Percentiles rank a stretch among this genome's conserved stretches.
These are phyloP conservation scores for Cataglyphis livida DNA, from an alignment of 2,888 invertebrate species.

Conservation along the genomic window DNA sequence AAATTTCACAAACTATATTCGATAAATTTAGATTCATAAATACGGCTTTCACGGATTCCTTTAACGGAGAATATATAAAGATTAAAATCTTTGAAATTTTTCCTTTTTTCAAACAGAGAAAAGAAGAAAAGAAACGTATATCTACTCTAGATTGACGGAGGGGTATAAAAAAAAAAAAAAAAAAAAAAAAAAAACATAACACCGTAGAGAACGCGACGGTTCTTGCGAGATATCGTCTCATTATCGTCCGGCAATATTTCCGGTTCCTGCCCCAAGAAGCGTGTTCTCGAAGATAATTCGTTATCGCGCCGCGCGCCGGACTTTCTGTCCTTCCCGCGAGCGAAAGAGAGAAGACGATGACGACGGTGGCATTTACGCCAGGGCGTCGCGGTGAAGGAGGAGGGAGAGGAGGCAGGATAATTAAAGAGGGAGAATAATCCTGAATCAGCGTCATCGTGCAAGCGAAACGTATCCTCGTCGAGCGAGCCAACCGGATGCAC, in stretches of 20 bases:
- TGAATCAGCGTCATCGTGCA: slow-evolving; percentile 76
- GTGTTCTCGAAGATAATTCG: slow-evolving; percentile 81
- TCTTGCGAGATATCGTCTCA: slow-evolving; percentile 78
- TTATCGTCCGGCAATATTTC: slow-evolving; percentile 81
- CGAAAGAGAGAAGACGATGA: slow-evolving; percentile 74
- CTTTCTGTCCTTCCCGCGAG: slow-evolving; percentile 66
- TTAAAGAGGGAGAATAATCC: slow-evolving; percentile 74
- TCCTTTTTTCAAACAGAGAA: background rate
- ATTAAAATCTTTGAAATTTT: background rate
- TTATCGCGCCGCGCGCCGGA: slow-evolving; percentile 75
- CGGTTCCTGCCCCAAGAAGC: slow-evolving; percentile 84
- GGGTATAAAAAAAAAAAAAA: slow-evolving; percentile 35
- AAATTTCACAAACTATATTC: background rate
- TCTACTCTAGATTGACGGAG: slow-evolving; percentile 25
- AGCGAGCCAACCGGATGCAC: slow-evolving; percentile 72
- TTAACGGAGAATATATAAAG: background rate
- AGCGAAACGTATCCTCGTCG: slow-evolving; percentile 68
- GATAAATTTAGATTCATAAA: background rate
- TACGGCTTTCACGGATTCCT: background rate
- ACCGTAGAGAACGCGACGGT: slow-evolving; percentile 59
- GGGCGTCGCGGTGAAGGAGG: slow-evolving; percentile 41
- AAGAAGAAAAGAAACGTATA: background rate
- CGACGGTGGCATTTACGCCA: slow-evolving; percentile 37
- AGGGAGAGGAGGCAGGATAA: slow-evolving; percentile 68
- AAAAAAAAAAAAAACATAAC: slow-evolving; percentile 49